These are phyloP conservation scores for Alcis repandata DNA, from an alignment of 2,888 invertebrate genomes.

Conservation along the genomic window DNA sequence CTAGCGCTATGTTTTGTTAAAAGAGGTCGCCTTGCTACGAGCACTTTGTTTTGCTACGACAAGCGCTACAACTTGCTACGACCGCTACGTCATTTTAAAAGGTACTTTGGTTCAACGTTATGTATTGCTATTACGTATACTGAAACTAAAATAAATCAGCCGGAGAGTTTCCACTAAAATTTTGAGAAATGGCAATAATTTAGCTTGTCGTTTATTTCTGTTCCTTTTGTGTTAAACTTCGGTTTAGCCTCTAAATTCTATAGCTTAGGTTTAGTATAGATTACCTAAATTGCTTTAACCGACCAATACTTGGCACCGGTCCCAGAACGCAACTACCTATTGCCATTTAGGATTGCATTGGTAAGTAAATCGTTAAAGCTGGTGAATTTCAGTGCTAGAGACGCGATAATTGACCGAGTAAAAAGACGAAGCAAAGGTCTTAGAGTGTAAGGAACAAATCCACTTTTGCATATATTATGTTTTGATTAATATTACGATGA, in stretches of 20 bases:
- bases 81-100: not conserved
- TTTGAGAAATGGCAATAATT: no score
- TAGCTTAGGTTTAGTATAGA: not conserved
- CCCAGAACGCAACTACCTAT: slow-evolving; percentile 1
- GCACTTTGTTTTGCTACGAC: not conserved
- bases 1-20: not conserved
- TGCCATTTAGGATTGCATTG: not conserved
- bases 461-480: no score
- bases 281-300: slow-evolving; percentile 4
- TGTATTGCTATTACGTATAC: not conserved
- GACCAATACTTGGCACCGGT: slow-evolving; percentile 13
- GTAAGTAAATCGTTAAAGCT: not conserved
- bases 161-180: no score
- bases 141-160: no score
- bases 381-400: not conserved
- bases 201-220: not conserved
- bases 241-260: not conserved
- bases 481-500: no score
- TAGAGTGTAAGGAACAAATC: no score
- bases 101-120: not conserved
- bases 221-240: slow-evolving; percentile 5
- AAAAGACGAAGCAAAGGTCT: no score
- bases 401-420: no score
- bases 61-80: not conserved
- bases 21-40: slow-evolving; percentile 1